Evolutionary conservation across 1,140 invertebrate species (phyloP).

Genomic region (Asbolus verrucosus): DNA sequence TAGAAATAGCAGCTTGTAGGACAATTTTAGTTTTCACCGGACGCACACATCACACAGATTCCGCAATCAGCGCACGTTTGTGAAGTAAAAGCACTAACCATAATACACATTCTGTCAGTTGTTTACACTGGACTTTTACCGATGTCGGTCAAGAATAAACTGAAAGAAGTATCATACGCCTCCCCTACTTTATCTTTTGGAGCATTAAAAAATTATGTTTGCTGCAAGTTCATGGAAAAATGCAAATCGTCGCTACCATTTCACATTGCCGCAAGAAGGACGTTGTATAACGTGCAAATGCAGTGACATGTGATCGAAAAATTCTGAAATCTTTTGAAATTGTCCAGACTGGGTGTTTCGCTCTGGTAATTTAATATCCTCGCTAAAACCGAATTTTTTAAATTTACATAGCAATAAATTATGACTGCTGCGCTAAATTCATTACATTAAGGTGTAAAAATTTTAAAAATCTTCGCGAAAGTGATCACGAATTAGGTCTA

Average conservation of each 20-base stretch:
- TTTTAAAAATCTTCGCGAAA: background rate
- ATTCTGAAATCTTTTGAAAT: too few relatives aligned
- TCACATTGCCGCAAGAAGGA: too few relatives aligned
- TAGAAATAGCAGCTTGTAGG: too few relatives aligned
- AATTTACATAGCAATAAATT: too few relatives aligned
- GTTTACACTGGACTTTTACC: slow-evolving; percentile 19
- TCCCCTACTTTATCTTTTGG: slow-evolving; percentile 12
- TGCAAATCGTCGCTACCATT: background rate
- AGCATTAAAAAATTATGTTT: background rate
- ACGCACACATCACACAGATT: slow-evolving; percentile 5
- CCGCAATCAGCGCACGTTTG: slow-evolving; percentile 5
- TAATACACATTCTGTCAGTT: background rate
- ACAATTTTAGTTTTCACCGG: slow-evolving; percentile 24
- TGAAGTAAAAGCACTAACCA: slow-evolving; percentile 28
- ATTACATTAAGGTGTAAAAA: too few relatives aligned
- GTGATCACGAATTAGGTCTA: slow-evolving; percentile 9
- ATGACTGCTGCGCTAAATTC: too few relatives aligned
- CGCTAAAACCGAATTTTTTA: too few relatives aligned
- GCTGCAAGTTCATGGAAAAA: slow-evolving; percentile 18
- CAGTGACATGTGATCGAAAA: too few relatives aligned
- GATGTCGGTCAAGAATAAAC: slow-evolving; percentile 24
- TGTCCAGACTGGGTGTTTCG: too few relatives aligned
- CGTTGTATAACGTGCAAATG: too few relatives aligned
- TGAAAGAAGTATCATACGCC: slow-evolving; percentile 17
- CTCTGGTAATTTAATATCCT: too few relatives aligned